Evolutionary conservation across 92 coral and sea anemone species (phyloP).

Genomic region (Phymanthus crucifer): DNA sequence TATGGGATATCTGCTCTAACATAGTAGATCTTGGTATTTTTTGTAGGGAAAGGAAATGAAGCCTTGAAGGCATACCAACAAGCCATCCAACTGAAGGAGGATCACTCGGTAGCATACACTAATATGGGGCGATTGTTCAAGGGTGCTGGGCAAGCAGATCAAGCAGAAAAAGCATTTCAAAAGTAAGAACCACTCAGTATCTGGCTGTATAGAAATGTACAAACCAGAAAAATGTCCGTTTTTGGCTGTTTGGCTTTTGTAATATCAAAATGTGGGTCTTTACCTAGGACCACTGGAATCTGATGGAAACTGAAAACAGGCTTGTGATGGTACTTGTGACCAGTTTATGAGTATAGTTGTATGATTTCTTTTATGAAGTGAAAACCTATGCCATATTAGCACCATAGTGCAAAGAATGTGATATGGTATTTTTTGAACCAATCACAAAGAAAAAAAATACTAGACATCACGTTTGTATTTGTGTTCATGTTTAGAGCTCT

Average conservation of each 20-base stretch:
- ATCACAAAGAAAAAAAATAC: no score
- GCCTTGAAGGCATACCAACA: slow-evolving; percentile 58
- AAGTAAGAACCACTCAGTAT: slow-evolving; percentile 30
- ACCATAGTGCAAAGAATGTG: no score
- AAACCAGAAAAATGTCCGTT: neutral
- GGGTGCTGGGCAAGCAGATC: slow-evolving; percentile 41
- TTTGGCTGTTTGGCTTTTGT: no score
- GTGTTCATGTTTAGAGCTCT: slow-evolving; percentile 53
- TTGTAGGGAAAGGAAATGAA: slow-evolving; percentile 51
- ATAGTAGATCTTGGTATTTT: neutral
- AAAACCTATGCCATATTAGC: neutral
- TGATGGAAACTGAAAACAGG: no score
- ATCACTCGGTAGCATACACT: slow-evolving; percentile 72
- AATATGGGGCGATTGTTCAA: slow-evolving; percentile 77
- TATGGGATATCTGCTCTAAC: neutral
- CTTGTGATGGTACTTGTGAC: no score
- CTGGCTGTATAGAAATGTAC: neutral
- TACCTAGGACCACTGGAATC: no score
- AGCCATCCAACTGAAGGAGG: slow-evolving; percentile 55
- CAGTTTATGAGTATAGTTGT: no score
- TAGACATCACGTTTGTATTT: neutral
- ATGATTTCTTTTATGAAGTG: no score
- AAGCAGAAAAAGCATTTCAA: slow-evolving; percentile 62
- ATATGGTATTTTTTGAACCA: no score
- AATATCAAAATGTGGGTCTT: no score